Evolutionary conservation across 2,113 vertebrate species (phyloP).

Genomic region (Labeo rohita): DNA sequence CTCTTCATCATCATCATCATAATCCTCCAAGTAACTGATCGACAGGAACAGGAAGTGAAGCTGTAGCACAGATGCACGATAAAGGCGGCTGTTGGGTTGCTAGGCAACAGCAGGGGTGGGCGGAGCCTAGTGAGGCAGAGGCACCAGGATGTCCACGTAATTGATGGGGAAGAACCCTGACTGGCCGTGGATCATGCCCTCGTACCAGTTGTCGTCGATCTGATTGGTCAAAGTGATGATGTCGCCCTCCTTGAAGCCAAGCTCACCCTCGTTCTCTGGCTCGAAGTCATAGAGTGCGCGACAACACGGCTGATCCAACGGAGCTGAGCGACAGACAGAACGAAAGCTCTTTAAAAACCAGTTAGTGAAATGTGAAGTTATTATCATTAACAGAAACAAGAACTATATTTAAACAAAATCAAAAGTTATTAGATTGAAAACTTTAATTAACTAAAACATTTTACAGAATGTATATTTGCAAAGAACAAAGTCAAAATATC

Average conservation of each 20-base stretch:
- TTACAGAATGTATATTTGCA: background rate
- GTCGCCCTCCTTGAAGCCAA: slow-evolving; percentile 89
- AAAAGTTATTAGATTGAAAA: background rate
- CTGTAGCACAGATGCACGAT: slow-evolving; percentile 47
- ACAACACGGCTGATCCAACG: slow-evolving; percentile 88
- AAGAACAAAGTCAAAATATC: background rate
- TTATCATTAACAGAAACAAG: background rate
- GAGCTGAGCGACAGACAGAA: slow-evolving; percentile 48
- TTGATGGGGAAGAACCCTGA: slow-evolving; percentile 91
- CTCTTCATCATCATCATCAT: slow-evolving; percentile 43
- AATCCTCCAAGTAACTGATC: slow-evolving; percentile 27
- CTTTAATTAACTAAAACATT: background rate
- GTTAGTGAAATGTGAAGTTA: background rate
- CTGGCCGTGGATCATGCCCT: slow-evolving; percentile 89
- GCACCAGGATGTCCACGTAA: slow-evolving; percentile 87
- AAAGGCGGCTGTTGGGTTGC: slow-evolving; percentile 24
- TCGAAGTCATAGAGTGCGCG: slow-evolving; percentile 88
- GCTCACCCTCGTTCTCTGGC: slow-evolving; percentile 88
- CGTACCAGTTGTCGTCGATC: slow-evolving; percentile 92
- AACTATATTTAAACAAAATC: background rate
- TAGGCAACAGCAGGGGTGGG: slow-evolving; percentile 11
- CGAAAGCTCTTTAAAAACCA: background rate
- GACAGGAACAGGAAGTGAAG: slow-evolving; percentile 44
- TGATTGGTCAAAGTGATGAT: slow-evolving; percentile 89
- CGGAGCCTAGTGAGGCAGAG: slow-evolving; percentile 79